Conservation (phyloP, 92 coral and sea anemone species). For the Zoanthus sociatus region DNA sequence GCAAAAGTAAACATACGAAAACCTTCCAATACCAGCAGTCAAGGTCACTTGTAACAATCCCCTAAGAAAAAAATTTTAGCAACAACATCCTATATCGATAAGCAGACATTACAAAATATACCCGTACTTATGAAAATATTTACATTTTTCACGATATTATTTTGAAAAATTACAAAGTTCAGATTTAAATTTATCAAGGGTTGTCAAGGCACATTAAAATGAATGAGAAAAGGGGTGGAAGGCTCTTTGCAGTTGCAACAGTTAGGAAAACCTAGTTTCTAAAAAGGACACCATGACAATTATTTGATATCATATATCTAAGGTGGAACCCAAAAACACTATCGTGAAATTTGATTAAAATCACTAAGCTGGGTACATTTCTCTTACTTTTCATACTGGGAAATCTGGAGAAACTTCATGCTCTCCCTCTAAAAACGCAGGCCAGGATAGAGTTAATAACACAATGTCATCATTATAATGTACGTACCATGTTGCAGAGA, state of each 20-base stretch:
- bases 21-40: conserved; percentile 2
- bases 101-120: neutral
- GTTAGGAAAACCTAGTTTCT: too few relatives aligned
- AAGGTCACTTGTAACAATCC: neutral
- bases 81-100: neutral
- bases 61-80: neutral
- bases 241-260: too few relatives aligned
- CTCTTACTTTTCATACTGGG: neutral
- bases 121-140: neutral
- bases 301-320: neutral
- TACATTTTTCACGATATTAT: neutral
- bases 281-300: too few relatives aligned
- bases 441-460: neutral
- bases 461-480: neutral
- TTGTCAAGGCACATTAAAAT: too few relatives aligned
- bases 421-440: neutral
- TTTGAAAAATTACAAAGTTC: neutral
- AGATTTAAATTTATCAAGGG: too few relatives aligned
- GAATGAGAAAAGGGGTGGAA: too few relatives aligned
- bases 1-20: neutral
- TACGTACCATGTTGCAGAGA: neutral
- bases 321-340: neutral
- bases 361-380: neutral
- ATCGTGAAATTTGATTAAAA: too few relatives aligned
- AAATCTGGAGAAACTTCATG: neutral